Evolutionary conservation across 2,888 invertebrate genomes (phyloP), one percentile per base, ranked within the genome.

Genomic region (Drosophila antonietae): DNA sequence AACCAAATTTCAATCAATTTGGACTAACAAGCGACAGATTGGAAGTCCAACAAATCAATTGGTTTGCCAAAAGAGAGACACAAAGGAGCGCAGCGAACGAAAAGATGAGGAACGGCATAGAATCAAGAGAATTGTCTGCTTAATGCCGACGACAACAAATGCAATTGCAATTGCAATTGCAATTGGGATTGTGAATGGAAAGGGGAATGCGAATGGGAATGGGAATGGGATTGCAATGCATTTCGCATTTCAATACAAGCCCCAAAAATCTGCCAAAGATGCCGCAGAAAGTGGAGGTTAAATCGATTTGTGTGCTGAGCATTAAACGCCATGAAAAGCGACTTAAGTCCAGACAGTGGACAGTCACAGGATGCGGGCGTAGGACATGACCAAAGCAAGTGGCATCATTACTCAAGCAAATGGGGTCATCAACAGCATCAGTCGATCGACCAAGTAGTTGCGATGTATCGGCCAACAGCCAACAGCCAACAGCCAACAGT

Each of bases 401-500:
- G 81, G 89, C 86, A 82, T 86, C 86, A 86, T 86, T 86, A 89
- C 88, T 89, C 83, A 88, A 72, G 82, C 89, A 89, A 86, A 86
- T 89, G 86, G 85, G 89, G 89, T 75, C 89, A 86, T 89, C 85
- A 87, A 70, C 89, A 74, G 65, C 78, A 70, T 39, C 75, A 69
- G 71, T 62, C 72, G 75, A 71, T 68, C 46, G 68, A 58, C 47
- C 53, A 44, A 57, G 15, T 35, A 28, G n/a, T 20, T 28, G 55
- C 28, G 10, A 9, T 10, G 44, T 35, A 44, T 14, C 33, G 35
- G 20, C 56, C 58, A 55, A 39, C 51, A 55, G 39, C 44, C 53
- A 37, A 37, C 37, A 37, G 28, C 28, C 28, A 43, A 43, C 18
- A 43, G 20, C 20, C 20, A 2, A 20, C 20, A 20, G 46, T 58